A percentile compares a stretch with the other conserved stretches of the same genome.
These are phyloP conservation scores for Idaea aversata DNA, from an alignment of 2,888 invertebrate species.

Conservation along the genomic window DNA sequence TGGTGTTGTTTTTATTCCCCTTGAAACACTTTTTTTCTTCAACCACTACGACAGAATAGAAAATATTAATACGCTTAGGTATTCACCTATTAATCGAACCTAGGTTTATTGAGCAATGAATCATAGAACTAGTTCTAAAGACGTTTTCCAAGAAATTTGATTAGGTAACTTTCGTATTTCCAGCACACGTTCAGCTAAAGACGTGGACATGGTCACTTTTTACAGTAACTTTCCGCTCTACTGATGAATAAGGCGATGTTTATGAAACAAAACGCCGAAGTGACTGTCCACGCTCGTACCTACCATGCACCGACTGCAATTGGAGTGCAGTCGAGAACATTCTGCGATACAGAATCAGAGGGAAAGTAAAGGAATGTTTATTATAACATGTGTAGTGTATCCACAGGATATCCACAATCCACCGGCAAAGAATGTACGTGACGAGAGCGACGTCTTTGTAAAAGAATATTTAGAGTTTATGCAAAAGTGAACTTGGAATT, in stretches of 20 bases:
- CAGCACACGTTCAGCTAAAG: neutral
- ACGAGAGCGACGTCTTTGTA: neutral
- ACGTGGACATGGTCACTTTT: conserved; percentile 19
- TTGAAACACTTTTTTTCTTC: too few relatives aligned
- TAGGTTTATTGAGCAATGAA: neutral
- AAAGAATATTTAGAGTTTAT: neutral
- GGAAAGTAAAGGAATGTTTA: conserved; percentile 20
- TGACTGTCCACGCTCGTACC: conserved; percentile 29
- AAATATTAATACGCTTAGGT: neutral
- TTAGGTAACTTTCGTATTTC: neutral
- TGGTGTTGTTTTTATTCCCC: too few relatives aligned
- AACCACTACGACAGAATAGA: too few relatives aligned
- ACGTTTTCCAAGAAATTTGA: conserved; percentile 8
- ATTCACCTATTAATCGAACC: neutral
- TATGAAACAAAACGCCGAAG: conserved; percentile 60
- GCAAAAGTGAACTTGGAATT: neutral
- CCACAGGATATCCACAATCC: neutral
- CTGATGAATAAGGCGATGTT: conserved; percentile 55
- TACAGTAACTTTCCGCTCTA: conserved; percentile 54
- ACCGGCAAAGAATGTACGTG: neutral
- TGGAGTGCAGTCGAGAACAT: conserved; percentile 43
- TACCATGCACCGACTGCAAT: conserved; percentile 33
- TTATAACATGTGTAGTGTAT: conserved; percentile 4
- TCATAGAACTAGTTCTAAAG: conserved; percentile 2
- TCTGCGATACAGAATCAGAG: conserved; percentile 25